A percentile compares a stretch with the other conserved stretches of the same genome.
Conservation (phyloP, 2,888 invertebrate genomes). For the Papilio protenor region DNA sequence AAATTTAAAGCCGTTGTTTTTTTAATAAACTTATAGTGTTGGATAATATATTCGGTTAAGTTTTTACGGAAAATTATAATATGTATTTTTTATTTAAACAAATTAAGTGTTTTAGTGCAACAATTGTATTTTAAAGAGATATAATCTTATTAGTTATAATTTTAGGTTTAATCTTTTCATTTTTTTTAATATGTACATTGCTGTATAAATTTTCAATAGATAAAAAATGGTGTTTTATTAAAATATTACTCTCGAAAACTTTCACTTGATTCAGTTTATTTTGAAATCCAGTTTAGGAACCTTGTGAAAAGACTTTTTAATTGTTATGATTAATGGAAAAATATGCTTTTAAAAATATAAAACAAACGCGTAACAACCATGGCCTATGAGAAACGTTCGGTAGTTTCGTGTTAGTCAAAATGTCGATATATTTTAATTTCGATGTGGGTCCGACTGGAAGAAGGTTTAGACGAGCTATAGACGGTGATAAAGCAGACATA, state of each 20-base stretch:
- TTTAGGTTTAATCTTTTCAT: slow-evolving; percentile 14
- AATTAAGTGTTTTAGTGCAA: slow-evolving; percentile 15
- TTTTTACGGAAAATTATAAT: slow-evolving; percentile 16
- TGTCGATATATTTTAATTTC: slow-evolving; percentile 79
- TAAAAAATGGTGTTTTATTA: slow-evolving; percentile 14
- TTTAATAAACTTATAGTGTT: slow-evolving; percentile 21
- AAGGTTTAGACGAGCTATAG: slow-evolving; percentile 71
- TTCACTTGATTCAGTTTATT: background rate
- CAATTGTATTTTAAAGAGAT: slow-evolving; percentile 21
- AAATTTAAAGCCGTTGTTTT: background rate
- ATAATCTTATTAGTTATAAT: slow-evolving; percentile 8
- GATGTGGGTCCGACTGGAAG: slow-evolving; percentile 63
- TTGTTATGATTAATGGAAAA: slow-evolving; percentile 54
- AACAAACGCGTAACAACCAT: slow-evolving; percentile 23
- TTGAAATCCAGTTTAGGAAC: background rate
- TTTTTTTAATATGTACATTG: slow-evolving; percentile 24
- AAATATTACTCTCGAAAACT: slow-evolving; percentile 4
- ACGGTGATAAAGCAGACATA: slow-evolving; percentile 69
- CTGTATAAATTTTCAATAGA: slow-evolving; percentile 24
- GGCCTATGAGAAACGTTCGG: slow-evolving; percentile 18
- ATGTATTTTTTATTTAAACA: slow-evolving; percentile 16
- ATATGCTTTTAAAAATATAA: slow-evolving; percentile 51
- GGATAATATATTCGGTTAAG: slow-evolving; percentile 15
- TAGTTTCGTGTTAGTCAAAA: slow-evolving; percentile 46
- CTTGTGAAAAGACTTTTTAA: slow-evolving; percentile 40